Evolutionary conservation across 2,888 invertebrate genomes (phyloP).

Genomic region (Drosophila birchii): DNA sequence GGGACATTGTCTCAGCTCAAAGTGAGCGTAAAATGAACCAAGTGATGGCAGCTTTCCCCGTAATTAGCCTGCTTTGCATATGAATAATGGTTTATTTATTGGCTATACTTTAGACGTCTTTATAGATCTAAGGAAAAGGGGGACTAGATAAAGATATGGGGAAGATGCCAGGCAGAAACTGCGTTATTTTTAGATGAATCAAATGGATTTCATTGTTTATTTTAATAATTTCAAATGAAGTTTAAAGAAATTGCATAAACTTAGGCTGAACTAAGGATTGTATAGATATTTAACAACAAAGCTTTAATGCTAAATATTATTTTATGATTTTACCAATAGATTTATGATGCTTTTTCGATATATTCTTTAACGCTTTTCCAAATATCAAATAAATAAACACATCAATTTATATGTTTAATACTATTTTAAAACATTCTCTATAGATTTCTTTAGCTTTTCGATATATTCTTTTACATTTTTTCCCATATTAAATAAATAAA

Average conservation of each 20-base stretch:
- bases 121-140: not conserved
- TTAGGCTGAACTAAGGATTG: too few relatives aligned
- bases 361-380: too few relatives aligned
- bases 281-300: too few relatives aligned
- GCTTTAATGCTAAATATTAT: too few relatives aligned
- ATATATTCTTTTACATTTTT: not conserved
- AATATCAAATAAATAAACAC: too few relatives aligned
- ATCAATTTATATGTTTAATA: too few relatives aligned
- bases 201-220: not conserved
- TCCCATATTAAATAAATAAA: not conserved
- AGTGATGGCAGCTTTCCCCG: slow-evolving; percentile 53
- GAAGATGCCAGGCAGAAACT: not conserved
- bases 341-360: too few relatives aligned
- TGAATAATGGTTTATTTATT: slow-evolving; percentile 77
- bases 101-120: slow-evolving; percentile 17
- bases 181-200: not conserved
- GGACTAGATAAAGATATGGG: not conserved
- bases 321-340: too few relatives aligned
- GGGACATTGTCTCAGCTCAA: slow-evolving; percentile 71
- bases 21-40: slow-evolving; percentile 75
- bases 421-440: too few relatives aligned
- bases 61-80: slow-evolving; percentile 61
- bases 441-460: too few relatives aligned
- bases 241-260: too few relatives aligned
- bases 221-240: too few relatives aligned